Base-by-base conservation (phyloP, 1,140 invertebrate species). In the Drosophila orena region DNA sequence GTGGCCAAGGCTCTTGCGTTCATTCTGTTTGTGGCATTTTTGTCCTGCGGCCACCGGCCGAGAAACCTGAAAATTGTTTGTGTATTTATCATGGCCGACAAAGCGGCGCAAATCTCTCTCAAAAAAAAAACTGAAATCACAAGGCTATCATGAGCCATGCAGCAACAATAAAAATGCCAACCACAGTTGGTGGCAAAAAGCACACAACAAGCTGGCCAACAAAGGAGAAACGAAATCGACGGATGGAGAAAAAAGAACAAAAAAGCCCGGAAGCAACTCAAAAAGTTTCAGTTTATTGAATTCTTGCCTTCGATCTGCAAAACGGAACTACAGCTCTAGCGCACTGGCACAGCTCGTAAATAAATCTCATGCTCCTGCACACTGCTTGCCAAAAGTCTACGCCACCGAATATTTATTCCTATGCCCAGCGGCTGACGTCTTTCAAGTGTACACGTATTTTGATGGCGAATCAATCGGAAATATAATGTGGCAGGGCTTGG, bases 41-140 rank as follows among this genome's bases (percentile, higher is more conserved):
- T 89, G 65, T 89, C 84, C 84, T 89, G 84, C 79, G 84, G 84
- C 84, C 80, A 83, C 65, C 79, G 75, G 53, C 57, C 60, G 71
- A 69, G 75, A 86, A 85, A 81, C 83, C 83, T 86, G 81, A 88
- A 85, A 86, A 86, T 79, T 49, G 75, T 86, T 83, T 88, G 75
- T 80, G 77, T 81, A 84, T 84, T 89, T 89, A 89, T 89, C 84
- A 84, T 84, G 79, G 73, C 84, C 84, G 84, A 89, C 84, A 89
- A 89, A 89, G 84, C 79, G 69, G 64, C 69, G 64, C 68, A 89
- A 89, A 89, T 89, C 84, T 89, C 70, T 70, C 53, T n/a, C n/a
- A n/a, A 58, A 61, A 44, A 71, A 73, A 73, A 73, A 73, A 73
- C 44, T 75, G 59, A 75, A 75, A 77, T 89, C 84, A 89, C 84